Conservation (phyloP, 2,113 vertebrate genomes). For the Orthonyx spaldingii region DNA sequence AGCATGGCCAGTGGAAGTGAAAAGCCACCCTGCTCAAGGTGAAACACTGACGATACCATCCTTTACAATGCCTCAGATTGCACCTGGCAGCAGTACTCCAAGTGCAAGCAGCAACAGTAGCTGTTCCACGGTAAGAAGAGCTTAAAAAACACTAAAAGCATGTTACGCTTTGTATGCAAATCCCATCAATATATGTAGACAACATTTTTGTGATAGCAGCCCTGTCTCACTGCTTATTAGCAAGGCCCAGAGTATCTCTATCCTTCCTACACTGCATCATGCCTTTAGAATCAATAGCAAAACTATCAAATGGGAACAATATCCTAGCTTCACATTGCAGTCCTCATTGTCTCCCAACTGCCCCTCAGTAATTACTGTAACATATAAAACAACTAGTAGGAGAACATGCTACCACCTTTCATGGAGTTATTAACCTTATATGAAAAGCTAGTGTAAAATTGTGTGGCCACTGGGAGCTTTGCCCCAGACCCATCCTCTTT, state of each 20-base stretch:
- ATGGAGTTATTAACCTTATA: background rate
- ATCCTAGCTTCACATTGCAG: background rate
- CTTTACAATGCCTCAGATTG: conserved; percentile 81
- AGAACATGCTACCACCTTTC: background rate
- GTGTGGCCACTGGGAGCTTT: background rate
- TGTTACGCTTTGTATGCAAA: background rate
- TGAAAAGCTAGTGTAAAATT: background rate
- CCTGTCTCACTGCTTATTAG: background rate
- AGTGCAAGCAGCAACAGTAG: conserved; percentile 85
- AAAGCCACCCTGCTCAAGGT: conserved; percentile 51
- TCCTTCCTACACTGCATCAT: background rate
- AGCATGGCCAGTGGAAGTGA: conserved; percentile 76
- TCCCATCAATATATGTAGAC: background rate
- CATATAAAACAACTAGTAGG: background rate
- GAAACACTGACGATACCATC: conserved; percentile 68
- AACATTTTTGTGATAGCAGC: background rate
- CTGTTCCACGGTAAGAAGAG: conserved; percentile 87
- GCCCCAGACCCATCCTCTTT: background rate
- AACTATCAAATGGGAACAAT: background rate
- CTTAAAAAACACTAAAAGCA: background rate
- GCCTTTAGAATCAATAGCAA: background rate
- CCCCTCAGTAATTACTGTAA: background rate
- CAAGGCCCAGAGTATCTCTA: background rate
- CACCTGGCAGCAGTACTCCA: conserved; percentile 80
- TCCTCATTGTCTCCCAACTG: background rate